Evolutionary conservation across 2,888 invertebrate genomes (phyloP).

Genomic region (Cryptocheilus praepositus): DNA sequence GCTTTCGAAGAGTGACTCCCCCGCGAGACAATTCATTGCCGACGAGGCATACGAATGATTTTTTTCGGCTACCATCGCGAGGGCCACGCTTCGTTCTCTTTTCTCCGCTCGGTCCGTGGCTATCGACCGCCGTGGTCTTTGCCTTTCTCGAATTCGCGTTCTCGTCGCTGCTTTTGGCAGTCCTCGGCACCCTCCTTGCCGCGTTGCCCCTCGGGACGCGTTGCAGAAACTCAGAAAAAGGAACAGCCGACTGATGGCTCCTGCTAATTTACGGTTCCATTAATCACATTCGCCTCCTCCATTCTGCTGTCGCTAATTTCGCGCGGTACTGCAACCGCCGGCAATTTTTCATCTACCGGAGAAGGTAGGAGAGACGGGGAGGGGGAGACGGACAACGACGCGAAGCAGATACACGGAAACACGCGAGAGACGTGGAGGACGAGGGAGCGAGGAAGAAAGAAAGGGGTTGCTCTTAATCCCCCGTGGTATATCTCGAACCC

Average conservation of each 20-base stretch:
- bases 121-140: conserved; percentile 21
- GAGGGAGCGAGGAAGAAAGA: conserved; percentile 10
- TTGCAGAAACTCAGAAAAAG: conserved; percentile 43
- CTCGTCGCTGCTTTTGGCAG: conserved; percentile 32
- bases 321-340: conserved; percentile 25
- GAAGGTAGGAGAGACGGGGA: not conserved
- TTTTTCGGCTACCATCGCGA: not conserved
- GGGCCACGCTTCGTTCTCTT: not conserved
- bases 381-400: not conserved
- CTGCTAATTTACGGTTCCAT: conserved; percentile 52
- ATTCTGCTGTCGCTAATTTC: conserved; percentile 51
- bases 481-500: conserved; percentile 22
- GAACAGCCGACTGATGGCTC: conserved; percentile 43
- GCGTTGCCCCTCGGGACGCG: conserved; percentile 29
- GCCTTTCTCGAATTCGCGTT: conserved; percentile 26
- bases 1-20: too few relatives aligned
- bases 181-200: conserved; percentile 19
- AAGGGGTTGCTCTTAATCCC: conserved; percentile 30
- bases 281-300: conserved; percentile 53
- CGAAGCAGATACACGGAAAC: not conserved
- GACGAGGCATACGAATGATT: not conserved
- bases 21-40: too few relatives aligned
- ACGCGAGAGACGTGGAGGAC: not conserved
- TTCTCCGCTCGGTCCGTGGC: not conserved
- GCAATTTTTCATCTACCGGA: conserved; percentile 48